A percentile compares a stretch with the other conserved stretches of the same genome.
These are phyloP conservation scores for Campoplex nolae DNA, from an alignment of 2,888 invertebrate genomes.

Conservation along the genomic window DNA sequence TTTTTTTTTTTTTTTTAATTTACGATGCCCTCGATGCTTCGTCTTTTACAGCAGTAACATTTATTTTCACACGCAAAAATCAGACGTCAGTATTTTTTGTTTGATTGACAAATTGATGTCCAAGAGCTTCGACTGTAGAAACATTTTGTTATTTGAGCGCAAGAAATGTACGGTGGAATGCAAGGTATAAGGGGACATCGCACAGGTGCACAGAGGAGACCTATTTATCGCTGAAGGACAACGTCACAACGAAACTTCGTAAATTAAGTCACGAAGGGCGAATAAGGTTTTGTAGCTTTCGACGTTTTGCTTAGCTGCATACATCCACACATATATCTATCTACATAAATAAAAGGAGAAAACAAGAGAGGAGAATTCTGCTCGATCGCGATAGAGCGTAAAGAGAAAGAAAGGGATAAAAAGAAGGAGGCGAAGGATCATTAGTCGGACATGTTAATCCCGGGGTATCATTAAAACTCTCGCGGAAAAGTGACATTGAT, in stretches of 20 bases:
- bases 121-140: slow-evolving; percentile 34
- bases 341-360: neutral
- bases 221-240: slow-evolving; percentile 65
- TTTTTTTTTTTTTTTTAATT: neutral
- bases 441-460: slow-evolving; percentile 78
- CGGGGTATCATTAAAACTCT: slow-evolving; percentile 74
- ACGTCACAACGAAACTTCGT: slow-evolving; percentile 62
- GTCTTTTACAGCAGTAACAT: too few species aligned
- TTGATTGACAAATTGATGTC: neutral
- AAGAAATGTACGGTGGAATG: slow-evolving; percentile 51
- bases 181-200: slow-evolving; percentile 57
- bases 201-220: slow-evolving; percentile 59
- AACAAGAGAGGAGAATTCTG: slow-evolving; percentile 19
- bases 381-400: slow-evolving; percentile 23
- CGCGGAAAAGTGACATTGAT: slow-evolving; percentile 67
- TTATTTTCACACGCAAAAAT: neutral
- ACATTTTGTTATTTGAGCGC: slow-evolving; percentile 19
- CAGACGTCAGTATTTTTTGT: neutral
- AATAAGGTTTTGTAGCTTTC: slow-evolving; percentile 60
- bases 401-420: slow-evolving; percentile 28
- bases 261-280: slow-evolving; percentile 69
- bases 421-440: slow-evolving; percentile 69
- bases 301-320: slow-evolving; percentile 23
- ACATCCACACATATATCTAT: neutral
- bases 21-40: neutral